Conservation (phyloP, 2,888 invertebrate genomes). For the Acleris sparsana region DNA sequence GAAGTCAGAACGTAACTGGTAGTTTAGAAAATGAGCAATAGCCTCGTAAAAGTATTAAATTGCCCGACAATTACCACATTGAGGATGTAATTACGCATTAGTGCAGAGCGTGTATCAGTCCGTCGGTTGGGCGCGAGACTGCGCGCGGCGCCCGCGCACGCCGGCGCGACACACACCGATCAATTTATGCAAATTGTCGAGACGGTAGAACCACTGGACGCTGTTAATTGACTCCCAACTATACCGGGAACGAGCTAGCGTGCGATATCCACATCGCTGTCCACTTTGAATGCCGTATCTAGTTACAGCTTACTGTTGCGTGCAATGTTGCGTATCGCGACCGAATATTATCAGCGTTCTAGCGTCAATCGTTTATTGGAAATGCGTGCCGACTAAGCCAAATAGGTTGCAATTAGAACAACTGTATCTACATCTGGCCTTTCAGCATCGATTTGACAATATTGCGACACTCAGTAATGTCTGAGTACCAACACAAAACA, state of each 20-base stretch:
- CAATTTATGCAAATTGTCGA: constrained; percentile 80
- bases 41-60: constrained; percentile 66
- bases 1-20: constrained; percentile 51
- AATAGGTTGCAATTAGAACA: constrained; percentile 37
- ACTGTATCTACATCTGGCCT: constrained; percentile 56
- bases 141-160: constrained; percentile 56
- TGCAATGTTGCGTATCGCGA: neutral
- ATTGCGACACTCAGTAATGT: neutral
- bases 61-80: constrained; percentile 65
- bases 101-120: constrained; percentile 77
- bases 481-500: neutral
- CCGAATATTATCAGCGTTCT: constrained; percentile 4
- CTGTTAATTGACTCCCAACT: constrained; percentile 59
- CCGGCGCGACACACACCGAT: constrained; percentile 60
- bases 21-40: constrained; percentile 60
- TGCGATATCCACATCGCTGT: constrained; percentile 20
- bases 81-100: constrained; percentile 77
- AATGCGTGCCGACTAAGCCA: constrained; percentile 9
- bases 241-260: constrained; percentile 48
- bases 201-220: constrained; percentile 56
- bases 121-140: constrained; percentile 79
- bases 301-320: neutral
- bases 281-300: constrained; percentile 3
- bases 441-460: neutral
- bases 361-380: constrained; percentile 5